These are phyloP conservation scores for Aethina tumida DNA, from an alignment of 1,140 invertebrate species.

Conservation along the genomic window DNA sequence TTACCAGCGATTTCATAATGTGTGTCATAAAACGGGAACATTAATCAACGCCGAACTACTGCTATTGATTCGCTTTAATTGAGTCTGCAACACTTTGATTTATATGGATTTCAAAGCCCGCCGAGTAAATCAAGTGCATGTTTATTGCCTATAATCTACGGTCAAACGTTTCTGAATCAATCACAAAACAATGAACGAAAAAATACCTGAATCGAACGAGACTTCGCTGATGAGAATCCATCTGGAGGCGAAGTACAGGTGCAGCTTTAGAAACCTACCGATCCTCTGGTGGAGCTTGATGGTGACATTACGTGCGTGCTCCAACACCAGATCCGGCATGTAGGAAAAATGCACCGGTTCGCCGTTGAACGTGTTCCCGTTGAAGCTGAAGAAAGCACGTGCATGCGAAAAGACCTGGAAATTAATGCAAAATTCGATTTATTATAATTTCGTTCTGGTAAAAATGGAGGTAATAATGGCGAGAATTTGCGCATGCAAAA, in stretches of 20 bases:
- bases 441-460: no score
- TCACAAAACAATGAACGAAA: constrained; percentile 5
- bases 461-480: no score
- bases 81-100: constrained; percentile 18
- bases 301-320: constrained; percentile 72
- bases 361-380: constrained; percentile 52
- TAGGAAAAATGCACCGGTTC: constrained; percentile 61
- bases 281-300: constrained; percentile 70
- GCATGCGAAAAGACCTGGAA: constrained; percentile 57
- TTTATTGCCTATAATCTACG: background rate
- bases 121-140: background rate
- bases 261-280: constrained; percentile 65
- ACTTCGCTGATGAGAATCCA: constrained; percentile 88
- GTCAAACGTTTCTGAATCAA: constrained; percentile 1
- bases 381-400: constrained; percentile 60
- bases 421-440: no score
- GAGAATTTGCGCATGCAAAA: no score
- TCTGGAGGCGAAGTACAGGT: constrained; percentile 71
- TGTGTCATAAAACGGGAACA: background rate
- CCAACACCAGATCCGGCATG: constrained; percentile 70
- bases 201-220: constrained; percentile 65
- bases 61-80: background rate
- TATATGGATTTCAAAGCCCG: constrained; percentile 4
- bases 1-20: background rate
- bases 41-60: background rate